phyloP scores from a whole-genome alignment of 1,140 invertebrate species.

The Spodoptera frugiperda region DNA sequence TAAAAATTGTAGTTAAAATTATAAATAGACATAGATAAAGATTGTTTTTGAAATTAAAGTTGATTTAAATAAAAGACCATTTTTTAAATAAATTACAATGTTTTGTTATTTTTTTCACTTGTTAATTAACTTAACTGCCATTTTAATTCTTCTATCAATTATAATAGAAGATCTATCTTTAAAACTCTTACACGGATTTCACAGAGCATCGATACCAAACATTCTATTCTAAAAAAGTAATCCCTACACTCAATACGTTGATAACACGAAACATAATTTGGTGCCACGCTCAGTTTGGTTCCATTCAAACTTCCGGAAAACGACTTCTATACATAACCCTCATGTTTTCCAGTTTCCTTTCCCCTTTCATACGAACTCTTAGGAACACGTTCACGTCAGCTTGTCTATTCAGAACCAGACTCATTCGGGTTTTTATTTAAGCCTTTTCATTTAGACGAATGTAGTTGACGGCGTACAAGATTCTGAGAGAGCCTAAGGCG shows the following conservation, averaged over 20 bases:
- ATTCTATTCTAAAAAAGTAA: neutral
- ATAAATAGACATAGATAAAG: conserved; percentile 42
- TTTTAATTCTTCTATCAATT: no score
- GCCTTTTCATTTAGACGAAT: conserved; percentile 49
- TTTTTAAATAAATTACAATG: conserved; percentile 54
- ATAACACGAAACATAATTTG: conserved; percentile 32
- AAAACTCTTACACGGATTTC: no score
- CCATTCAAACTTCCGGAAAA: conserved; percentile 34
- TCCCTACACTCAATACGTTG: conserved; percentile 6
- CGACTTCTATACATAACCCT: conserved; percentile 30
- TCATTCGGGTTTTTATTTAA: conserved; percentile 49
- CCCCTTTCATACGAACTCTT: conserved; percentile 31
- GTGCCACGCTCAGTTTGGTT: conserved; percentile 28
- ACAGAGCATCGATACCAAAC: neutral
- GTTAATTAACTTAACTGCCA: no score
- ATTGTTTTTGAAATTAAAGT: conserved; percentile 62
- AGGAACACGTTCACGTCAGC: conserved; percentile 43
- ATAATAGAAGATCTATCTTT: no score
- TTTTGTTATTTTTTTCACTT: conserved; percentile 31
- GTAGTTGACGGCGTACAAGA: conserved; percentile 42
- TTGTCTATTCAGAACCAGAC: conserved; percentile 33
- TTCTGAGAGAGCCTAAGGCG: conserved; percentile 48
- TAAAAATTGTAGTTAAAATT: conserved; percentile 42
- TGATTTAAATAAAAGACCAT: conserved; percentile 71
- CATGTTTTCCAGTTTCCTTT: conserved; percentile 9